Percentiles rank a stretch among this genome's conserved stretches.
Evolutionary conservation across 2,113 vertebrate species (phyloP).

Genomic region (Origma solitaria): DNA sequence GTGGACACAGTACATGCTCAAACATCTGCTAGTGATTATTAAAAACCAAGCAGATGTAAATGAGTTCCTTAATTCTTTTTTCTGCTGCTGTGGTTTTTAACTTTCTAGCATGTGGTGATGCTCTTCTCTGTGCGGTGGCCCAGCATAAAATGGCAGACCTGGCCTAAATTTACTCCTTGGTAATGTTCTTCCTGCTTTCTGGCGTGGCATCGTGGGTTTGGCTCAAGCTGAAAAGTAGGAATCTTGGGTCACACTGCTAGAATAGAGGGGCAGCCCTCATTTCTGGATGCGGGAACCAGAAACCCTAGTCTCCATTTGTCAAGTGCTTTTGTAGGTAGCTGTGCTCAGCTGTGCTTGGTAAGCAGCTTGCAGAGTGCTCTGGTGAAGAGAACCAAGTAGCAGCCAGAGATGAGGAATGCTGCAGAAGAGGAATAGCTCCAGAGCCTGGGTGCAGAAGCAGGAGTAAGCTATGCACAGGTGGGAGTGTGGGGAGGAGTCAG

Average conservation of each 20-base stretch:
- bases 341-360: background rate
- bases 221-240: background rate
- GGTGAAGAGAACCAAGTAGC: background rate
- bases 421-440: background rate
- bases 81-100: background rate
- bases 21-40: background rate
- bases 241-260: background rate
- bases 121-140: background rate
- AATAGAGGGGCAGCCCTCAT: background rate
- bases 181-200: background rate
- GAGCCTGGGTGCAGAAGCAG: background rate
- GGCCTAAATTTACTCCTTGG: background rate
- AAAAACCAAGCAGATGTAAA: background rate
- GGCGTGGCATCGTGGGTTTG: background rate
- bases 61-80: background rate
- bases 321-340: background rate
- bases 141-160: background rate
- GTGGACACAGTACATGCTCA: background rate
- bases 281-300: background rate
- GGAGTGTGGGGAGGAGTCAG: fast-evolving
- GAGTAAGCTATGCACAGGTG: background rate
- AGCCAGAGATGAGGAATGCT: background rate
- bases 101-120: background rate
- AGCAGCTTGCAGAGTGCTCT: fast-evolving
- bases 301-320: background rate